These are phyloP conservation scores for Galleria mellonella DNA, from an alignment of 1,140 invertebrate genomes.

Conservation along the genomic window DNA sequence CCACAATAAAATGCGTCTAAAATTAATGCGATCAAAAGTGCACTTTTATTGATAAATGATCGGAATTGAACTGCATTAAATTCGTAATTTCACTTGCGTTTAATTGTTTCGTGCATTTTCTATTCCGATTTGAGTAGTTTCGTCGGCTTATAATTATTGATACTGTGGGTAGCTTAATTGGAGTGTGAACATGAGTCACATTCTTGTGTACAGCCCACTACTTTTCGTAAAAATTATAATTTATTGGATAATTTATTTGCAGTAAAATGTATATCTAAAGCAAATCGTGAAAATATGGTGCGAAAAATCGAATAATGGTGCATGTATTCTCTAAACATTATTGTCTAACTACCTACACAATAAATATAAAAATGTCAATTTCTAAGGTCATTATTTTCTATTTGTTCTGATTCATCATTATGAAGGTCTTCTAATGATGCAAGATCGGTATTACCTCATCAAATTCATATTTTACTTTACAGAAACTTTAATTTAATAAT, in stretches of 20 bases:
- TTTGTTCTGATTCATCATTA: constrained; percentile 27
- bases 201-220: constrained; percentile 48
- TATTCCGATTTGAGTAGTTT: constrained; percentile 53
- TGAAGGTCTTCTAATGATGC: constrained; percentile 18
- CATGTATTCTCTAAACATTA: neutral
- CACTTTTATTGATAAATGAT: constrained; percentile 4
- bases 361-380: constrained; percentile 2
- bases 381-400: constrained; percentile 27
- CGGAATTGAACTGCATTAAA: constrained; percentile 25
- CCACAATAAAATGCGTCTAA: constrained; percentile 21
- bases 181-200: constrained; percentile 69
- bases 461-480: neutral
- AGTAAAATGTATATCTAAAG: neutral
- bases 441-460: constrained; percentile 9
- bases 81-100: constrained; percentile 54
- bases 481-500: neutral
- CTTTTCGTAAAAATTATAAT: constrained; percentile 50
- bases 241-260: constrained; percentile 30
- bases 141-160: constrained; percentile 52
- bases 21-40: constrained; percentile 11
- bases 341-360: constrained; percentile 12
- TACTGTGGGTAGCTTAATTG: constrained; percentile 64
- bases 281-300: neutral
- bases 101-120: constrained; percentile 51
- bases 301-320: neutral